A percentile compares a stretch with the other conserved stretches of the same genome.
These are phyloP conservation scores for Phaedon cochleariae DNA, from an alignment of 2,888 invertebrate genomes.

Conservation along the genomic window DNA sequence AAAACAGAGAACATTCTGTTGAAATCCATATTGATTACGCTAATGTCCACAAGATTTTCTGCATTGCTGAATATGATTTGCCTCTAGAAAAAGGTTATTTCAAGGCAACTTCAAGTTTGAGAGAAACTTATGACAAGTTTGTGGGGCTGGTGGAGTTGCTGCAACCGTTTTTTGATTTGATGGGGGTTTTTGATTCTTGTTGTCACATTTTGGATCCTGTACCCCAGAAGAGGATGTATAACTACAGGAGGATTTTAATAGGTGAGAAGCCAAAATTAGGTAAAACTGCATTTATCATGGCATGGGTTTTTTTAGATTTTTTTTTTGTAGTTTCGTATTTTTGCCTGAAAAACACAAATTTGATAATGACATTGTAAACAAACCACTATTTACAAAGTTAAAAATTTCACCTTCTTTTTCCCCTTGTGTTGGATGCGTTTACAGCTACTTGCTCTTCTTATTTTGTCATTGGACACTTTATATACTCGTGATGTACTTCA, in stretches of 20 bases:
- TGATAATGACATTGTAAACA: too few species aligned
- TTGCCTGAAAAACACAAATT: too few species aligned
- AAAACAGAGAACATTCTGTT: constrained; percentile 45
- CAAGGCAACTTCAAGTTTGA: constrained; percentile 43
- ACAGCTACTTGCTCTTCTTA: too few species aligned
- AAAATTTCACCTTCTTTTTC: too few species aligned
- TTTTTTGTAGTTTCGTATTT: too few species aligned
- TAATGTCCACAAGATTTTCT: constrained; percentile 46
- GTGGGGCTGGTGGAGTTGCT: constrained; percentile 49
- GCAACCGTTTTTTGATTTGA: constrained; percentile 58
- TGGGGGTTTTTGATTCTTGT: constrained; percentile 59
- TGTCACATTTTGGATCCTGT: constrained; percentile 62
- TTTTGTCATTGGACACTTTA: too few species aligned
- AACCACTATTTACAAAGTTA: too few species aligned
- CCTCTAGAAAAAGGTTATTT: constrained; percentile 43
- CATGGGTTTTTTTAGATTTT: too few species aligned
- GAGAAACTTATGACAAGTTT: constrained; percentile 52
- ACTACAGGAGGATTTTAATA: constrained; percentile 58
- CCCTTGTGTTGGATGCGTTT: too few species aligned
- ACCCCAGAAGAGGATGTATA: constrained; percentile 54
- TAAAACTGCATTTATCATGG: too few species aligned
- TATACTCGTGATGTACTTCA: too few species aligned
- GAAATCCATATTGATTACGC: constrained; percentile 46
- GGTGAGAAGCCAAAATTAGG: constrained; percentile 48
- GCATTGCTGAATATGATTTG: constrained; percentile 48